Percentiles rank a stretch among this genome's conserved stretches.
Evolutionary conservation across 2,888 invertebrate genomes (phyloP).

Genomic region (Rhagonycha fulva): DNA sequence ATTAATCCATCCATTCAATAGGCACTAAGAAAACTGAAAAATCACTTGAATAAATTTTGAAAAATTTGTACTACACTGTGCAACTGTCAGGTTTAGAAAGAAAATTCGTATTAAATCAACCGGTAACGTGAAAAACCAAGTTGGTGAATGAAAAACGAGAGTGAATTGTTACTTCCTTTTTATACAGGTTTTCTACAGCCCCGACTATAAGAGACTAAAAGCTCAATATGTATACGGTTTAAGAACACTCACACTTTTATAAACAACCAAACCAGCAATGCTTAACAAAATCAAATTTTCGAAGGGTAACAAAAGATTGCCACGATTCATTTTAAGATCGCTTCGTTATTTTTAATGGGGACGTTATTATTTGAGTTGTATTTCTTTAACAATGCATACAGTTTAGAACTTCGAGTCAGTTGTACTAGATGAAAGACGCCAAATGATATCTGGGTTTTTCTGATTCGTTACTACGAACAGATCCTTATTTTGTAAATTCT

Average conservation of each 20-base stretch:
- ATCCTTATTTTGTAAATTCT: no score
- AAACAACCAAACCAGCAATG: conserved; percentile 10
- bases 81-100: not conserved
- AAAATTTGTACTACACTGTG: not conserved
- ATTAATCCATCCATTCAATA: no score
- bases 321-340: not conserved
- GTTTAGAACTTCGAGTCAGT: not conserved
- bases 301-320: not conserved
- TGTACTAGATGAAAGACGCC: not conserved
- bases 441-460: not conserved
- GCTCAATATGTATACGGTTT: conserved; percentile 16
- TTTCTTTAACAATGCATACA: not conserved
- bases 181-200: conserved; percentile 15
- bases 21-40: not conserved
- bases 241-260: conserved; percentile 12
- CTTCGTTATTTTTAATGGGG: not conserved
- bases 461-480: not conserved
- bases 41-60: not conserved
- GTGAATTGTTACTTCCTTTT: conserved; percentile 17
- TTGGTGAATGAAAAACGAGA: conserved; percentile 24
- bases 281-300: conserved; percentile 3
- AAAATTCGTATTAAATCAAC: not conserved
- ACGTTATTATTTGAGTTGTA: not conserved
- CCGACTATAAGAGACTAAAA: conserved; percentile 15
- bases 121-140: conserved; percentile 1